phyloP scores from a whole-genome alignment of 2,113 vertebrate genomes.

The Tricholaema leucomelas region DNA sequence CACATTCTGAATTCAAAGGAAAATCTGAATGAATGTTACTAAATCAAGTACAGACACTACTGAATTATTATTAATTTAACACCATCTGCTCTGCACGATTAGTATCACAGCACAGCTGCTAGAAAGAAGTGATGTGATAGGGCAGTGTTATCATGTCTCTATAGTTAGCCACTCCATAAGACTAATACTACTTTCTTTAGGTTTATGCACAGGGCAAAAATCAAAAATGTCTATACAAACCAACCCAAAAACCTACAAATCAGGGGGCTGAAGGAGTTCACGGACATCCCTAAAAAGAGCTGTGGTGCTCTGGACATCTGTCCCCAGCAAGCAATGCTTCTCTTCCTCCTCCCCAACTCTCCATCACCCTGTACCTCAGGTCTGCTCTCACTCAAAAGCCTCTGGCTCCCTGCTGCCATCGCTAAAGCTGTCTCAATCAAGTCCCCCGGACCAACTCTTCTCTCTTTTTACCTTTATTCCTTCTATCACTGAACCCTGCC shows the following conservation, averaged over 20 bases:
- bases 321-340: neutral
- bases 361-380: neutral
- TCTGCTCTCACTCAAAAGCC: neutral
- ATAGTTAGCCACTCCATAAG: fast-evolving
- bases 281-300: neutral
- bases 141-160: neutral
- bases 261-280: neutral
- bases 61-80: neutral
- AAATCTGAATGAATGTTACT: neutral
- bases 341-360: no score
- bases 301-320: neutral
- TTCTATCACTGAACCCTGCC: neutral
- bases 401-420: neutral
- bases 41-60: neutral
- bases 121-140: fast-evolving
- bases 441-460: no score
- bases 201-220: neutral
- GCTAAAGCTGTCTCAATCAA: fast-evolving
- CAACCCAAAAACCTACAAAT: neutral
- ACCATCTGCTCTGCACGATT: fast-evolving
- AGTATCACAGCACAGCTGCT: fast-evolving
- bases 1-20: neutral
- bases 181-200: neutral
- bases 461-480: neutral
- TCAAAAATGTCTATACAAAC: neutral